Evolutionary conservation across 1,140 invertebrate species (phyloP).

Genomic region (Camponotus pennsylvanicus): DNA sequence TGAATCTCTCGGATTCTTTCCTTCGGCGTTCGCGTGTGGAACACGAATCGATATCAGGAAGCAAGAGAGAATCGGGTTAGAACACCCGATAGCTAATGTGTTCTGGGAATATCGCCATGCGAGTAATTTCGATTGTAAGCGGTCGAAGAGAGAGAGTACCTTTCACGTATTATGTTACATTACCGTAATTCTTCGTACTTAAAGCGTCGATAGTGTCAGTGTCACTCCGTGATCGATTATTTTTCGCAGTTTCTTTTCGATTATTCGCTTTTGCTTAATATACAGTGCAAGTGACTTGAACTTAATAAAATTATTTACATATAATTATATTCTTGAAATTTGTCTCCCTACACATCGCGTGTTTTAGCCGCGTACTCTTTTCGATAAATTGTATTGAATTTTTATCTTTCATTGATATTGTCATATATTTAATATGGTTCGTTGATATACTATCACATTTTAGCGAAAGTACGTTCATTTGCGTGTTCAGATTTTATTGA

Average conservation of each 20-base stretch:
- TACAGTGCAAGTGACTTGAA: conserved; percentile 38
- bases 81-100: not conserved
- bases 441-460: not conserved
- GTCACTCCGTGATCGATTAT: conserved; percentile 17
- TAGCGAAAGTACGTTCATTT: not conserved
- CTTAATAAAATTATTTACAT: not conserved
- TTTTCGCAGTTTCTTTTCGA: not conserved
- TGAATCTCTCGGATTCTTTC: not conserved
- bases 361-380: not conserved
- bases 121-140: conserved; percentile 8
- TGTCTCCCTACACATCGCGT: not conserved
- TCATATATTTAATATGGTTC: not conserved
- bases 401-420: not conserved
- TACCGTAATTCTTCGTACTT: not conserved
- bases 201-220: conserved; percentile 33
- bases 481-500: not conserved
- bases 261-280: not conserved
- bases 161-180: not conserved
- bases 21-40: conserved; percentile 7
- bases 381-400: not conserved
- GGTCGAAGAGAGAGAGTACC: not conserved
- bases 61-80: not conserved
- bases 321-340: not conserved
- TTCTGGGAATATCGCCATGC: conserved; percentile 10
- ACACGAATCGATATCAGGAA: conserved; percentile 21